Base-by-base conservation (phyloP, 2,797 vertebrate genomes). In the Anabas testudineus region DNA sequence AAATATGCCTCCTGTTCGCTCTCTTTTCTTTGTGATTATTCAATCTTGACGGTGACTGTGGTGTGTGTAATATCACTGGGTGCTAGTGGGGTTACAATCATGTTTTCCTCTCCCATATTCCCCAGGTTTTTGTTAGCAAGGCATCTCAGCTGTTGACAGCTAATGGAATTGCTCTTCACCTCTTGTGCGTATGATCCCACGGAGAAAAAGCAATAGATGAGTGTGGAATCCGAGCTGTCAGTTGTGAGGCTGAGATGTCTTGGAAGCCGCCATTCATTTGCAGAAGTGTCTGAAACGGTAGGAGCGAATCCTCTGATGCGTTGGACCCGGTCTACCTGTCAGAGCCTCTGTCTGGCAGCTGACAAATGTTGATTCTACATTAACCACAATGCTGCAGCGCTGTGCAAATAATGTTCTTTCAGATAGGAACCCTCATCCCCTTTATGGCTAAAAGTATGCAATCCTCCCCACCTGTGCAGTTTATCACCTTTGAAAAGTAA, bases 341-440 rank as follows among this genome's bases (percentile, higher is more conserved):
- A 5, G 54, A 78, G 78, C 66, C 73, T 80, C 68, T 67, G 67
- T 82, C 82, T 87, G 82, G 73, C 78, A 82, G 77, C 91, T 93
- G 91, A 92, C 92, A 93, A 91, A 94, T 92, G 92, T 94, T 94
- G 93, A 92, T 91, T 92, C 89, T 93, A 81, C 87, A 87, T 89
- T 89, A 92, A 90, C 82, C 80, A 81, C 87, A 82, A 87, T 77
- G 83, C 86, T 77, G 87, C 76, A 69, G 69, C 73, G 74, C 87
- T 93, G 91, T 82, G 82, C 93, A 94, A 94, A 94, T 93, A 91
- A 88, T 94, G 84, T 90, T 92, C 82, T 90, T 90, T 82, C 68
- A 71, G 74, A 89, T 90, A 88, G 84, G 88, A 89, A 86, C 79
- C 74, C 78, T 78, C 74, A 79, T 90, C 84, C 86, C 85, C 80